Base-by-base conservation (phyloP, 92 coral and sea anemone genomes). In the Paragorgia papillata region DNA sequence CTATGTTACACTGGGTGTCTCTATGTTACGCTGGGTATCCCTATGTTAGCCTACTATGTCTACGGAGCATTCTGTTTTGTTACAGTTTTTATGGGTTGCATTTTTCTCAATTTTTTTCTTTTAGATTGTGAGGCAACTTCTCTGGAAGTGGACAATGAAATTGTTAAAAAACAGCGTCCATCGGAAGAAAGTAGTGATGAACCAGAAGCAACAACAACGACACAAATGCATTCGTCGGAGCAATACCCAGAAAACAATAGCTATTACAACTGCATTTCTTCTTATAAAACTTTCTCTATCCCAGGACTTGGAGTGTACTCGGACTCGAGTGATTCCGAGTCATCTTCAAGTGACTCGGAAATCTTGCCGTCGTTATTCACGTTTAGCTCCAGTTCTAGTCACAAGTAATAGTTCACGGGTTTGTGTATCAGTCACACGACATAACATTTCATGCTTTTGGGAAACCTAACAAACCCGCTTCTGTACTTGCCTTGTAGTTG, bases 261-360 rank as follows among this genome's bases (percentile, higher is more conserved):
- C 54, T 37, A 51, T 82, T 25, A 81, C 81, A 25, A 74, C 70
- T n/a, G n/a, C n/a, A 73, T 29, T 50, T 58, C 79, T 62, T 57
- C 44, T 39, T 35, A 73, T 15, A 82, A 54, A 66, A 56, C 56
- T 57, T 69, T 50, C 51, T 84, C 79, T 33, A 91, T 92, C 46
- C 92, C 92, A 30, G 91, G 98, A 9, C 58, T 94, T 80, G 90
- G 92, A 12, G 80, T 85, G 53, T 94, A 94, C 74, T 91, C 97
- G 26, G 98, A 94, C 68, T 91, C 97, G 3, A 94, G 98, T 74
- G 98, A 91, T 62, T 94, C 98, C 6, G 95, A 94, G 24, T 59
- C 96, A 0, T 90, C 96, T 0, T 79, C 91, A 12, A 84, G 84
- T 69, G 91, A 87, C 32, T 90, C 91, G 5, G 90, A 87, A 33